Evolutionary conservation across 2,113 vertebrate genomes (phyloP), one percentile per base, ranked within the genome.

Genomic region (Epinephelus fuscoguttatus): DNA sequence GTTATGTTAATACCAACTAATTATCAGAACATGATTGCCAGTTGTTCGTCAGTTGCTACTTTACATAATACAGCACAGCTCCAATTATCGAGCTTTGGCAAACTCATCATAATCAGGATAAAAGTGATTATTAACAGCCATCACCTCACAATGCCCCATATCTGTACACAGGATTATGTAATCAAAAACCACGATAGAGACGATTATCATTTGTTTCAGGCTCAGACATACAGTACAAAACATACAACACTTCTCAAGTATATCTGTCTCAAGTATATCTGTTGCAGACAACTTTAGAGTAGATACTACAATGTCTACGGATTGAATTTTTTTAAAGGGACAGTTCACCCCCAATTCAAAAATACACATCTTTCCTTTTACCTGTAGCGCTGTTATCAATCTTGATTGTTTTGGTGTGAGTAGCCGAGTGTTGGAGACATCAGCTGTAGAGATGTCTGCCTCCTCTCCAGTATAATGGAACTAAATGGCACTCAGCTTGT

Each of bases 21-120:
- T 84, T 66, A 81, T 56, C 75, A 67, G n/a, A 30, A 45, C 52
- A 60, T 61, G 60, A 19, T 60, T 70, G 21, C 17, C 23, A 49
- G 47, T 64, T 67, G 52, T 70, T 73, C 3, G 21, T 70, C 52
- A 73, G 63, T 81, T 52, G 55, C 47, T 64, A 14, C 66, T 60
- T 74, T 42, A 33, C 50, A 74, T 78, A 59, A 53, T 27, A 57
- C 37, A 25, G 52, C 67, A 15, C 10, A 59, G 11, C 75, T 57
- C 1, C 1, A 62, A 60, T 57, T 13, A 61, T 74, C 33, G 21
- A 69, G 45, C 55, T 57, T 30, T 40, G 13, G 49, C 19, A 42
- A 49, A 47, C 18, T 70, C 50, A 45, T 42, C 4, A 9, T 64
- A 57, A 82, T 74, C 19, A 59, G 30, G 33, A 33, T 30, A 45